Conservation (phyloP, 2,888 invertebrate genomes). For the Prosapia bicincta region DNA sequence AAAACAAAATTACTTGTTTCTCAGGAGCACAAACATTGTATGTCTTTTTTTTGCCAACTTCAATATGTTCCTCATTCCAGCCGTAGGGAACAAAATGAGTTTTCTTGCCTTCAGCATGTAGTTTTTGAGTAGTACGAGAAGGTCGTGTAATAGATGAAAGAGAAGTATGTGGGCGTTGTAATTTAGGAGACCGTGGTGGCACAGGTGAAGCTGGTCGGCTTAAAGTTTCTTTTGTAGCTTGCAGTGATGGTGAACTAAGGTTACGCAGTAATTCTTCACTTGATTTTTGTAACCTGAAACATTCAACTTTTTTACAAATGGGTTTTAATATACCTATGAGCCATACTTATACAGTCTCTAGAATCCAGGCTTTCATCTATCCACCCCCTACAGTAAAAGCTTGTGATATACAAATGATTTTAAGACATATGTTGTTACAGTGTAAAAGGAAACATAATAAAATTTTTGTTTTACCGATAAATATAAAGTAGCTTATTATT, state of each 20-base stretch:
- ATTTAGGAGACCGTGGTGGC: conserved; percentile 3
- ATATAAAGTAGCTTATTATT: too few species aligned
- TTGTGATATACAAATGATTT: too few species aligned
- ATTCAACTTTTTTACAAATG: too few species aligned
- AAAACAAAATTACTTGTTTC: conserved; percentile 21
- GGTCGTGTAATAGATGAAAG: conserved; percentile 15
- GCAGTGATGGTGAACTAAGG: conserved; percentile 20
- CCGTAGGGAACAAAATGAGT: conserved; percentile 29
- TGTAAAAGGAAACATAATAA: too few species aligned
- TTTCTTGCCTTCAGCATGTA: conserved; percentile 18
- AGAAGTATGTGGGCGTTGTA: neutral
- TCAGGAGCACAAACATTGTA: conserved; percentile 26
- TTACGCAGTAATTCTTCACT: conserved; percentile 20
- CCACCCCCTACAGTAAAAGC: too few species aligned
- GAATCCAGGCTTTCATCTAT: too few species aligned
- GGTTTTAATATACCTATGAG: too few species aligned
- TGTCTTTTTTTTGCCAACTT: conserved; percentile 25
- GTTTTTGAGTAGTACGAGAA: conserved; percentile 12
- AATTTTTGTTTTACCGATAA: too few species aligned
- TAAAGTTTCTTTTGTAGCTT: conserved; percentile 5
- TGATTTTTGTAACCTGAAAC: neutral
- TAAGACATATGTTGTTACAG: too few species aligned
- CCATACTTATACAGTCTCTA: too few species aligned
- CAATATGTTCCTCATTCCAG: conserved; percentile 16
- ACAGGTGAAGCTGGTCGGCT: conserved; percentile 2